phyloP scores from a whole-genome alignment of 2,888 invertebrate genomes.

The Acronicta psi region DNA sequence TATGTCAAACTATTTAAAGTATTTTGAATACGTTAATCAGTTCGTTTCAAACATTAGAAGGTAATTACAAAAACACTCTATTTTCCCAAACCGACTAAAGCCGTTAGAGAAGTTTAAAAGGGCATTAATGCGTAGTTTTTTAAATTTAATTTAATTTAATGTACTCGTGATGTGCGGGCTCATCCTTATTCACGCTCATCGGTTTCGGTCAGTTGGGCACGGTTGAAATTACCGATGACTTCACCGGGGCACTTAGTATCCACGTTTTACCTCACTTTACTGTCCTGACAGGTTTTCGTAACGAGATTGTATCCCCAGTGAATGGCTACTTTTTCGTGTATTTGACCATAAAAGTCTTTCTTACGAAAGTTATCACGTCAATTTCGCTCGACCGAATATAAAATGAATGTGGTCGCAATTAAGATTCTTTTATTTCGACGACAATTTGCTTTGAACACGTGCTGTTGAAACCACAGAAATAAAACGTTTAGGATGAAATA shows the following conservation, averaged over 20 bases:
- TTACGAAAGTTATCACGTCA: slow-evolving; percentile 66
- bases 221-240: slow-evolving; percentile 60
- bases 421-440: slow-evolving; percentile 64
- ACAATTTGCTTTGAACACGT: slow-evolving; percentile 76
- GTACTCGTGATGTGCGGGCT: slow-evolving; percentile 68
- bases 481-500: slow-evolving; percentile 60
- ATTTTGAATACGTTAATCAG: slow-evolving; percentile 54
- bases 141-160: slow-evolving; percentile 67
- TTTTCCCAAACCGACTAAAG: slow-evolving; percentile 65
- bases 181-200: slow-evolving; percentile 68
- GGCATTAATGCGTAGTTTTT: slow-evolving; percentile 64
- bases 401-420: slow-evolving; percentile 62
- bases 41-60: slow-evolving; percentile 73
- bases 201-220: slow-evolving; percentile 61
- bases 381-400: slow-evolving; percentile 52
- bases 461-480: slow-evolving; percentile 61
- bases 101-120: slow-evolving; percentile 68
- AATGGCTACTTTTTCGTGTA: slow-evolving; percentile 63
- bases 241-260: slow-evolving; percentile 59
- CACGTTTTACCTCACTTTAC: slow-evolving; percentile 62
- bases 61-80: slow-evolving; percentile 76
- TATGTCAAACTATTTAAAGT: slow-evolving; percentile 71
- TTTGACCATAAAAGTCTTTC: slow-evolving; percentile 70
- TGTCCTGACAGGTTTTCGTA: slow-evolving; percentile 57
- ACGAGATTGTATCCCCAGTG: slow-evolving; percentile 64